Percentiles rank a stretch among this genome's conserved stretches.
phyloP scores from a whole-genome alignment of 2,888 invertebrate genomes.

The Cantharis flavilabris region DNA sequence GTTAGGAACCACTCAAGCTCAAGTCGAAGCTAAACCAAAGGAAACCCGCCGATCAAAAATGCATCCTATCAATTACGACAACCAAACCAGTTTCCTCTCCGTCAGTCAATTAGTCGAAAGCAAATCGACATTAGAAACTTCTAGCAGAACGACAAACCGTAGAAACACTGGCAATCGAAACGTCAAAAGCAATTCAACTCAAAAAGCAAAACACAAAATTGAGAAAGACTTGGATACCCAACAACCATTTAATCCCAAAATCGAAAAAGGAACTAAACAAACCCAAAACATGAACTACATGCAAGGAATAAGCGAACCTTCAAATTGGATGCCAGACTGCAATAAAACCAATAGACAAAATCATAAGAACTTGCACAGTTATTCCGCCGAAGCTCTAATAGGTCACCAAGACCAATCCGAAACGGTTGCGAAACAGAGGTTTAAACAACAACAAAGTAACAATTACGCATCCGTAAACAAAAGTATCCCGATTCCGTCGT shows the following conservation, averaged over 20 bases:
- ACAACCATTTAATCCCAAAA: neutral
- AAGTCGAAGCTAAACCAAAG: slow-evolving; percentile 38
- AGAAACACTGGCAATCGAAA: slow-evolving; percentile 45
- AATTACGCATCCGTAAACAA: slow-evolving; percentile 38
- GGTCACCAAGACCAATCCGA: slow-evolving; percentile 44
- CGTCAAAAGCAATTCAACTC: slow-evolving; percentile 30
- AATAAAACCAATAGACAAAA: slow-evolving; percentile 35
- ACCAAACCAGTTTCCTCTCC: slow-evolving; percentile 61
- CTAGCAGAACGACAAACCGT: slow-evolving; percentile 43
- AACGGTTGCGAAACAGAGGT: slow-evolving; percentile 17
- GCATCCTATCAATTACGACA: slow-evolving; percentile 37
- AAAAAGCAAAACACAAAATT: slow-evolving; percentile 9
- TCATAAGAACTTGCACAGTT: slow-evolving; percentile 46
- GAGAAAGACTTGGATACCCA: slow-evolving; percentile 18
- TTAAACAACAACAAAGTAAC: slow-evolving; percentile 32
- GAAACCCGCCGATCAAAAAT: slow-evolving; percentile 29
- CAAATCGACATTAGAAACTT: slow-evolving; percentile 47
- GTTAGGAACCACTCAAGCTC: slow-evolving; percentile 48
- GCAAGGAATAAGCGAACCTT: slow-evolving; percentile 12
- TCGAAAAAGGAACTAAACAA: neutral
- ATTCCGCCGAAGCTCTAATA: slow-evolving; percentile 55
- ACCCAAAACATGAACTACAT: slow-evolving; percentile 22
- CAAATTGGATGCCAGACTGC: slow-evolving; percentile 32
- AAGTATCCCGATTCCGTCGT: slow-evolving; percentile 44
- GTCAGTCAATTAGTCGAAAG: slow-evolving; percentile 68